phyloP scores from a whole-genome alignment of 2,113 vertebrate species.

The Panthera uncia region DNA sequence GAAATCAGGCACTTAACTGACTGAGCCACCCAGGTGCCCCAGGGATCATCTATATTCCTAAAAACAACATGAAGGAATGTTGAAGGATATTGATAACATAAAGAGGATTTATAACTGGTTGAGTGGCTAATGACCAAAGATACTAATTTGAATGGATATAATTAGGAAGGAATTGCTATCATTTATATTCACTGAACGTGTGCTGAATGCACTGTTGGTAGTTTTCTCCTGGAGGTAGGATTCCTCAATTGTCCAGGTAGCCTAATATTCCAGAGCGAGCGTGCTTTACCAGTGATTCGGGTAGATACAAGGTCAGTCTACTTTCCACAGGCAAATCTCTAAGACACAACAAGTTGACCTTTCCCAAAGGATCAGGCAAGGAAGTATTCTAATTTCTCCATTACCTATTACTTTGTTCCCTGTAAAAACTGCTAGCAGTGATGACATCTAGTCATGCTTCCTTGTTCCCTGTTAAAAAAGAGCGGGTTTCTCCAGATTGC shows the following conservation, averaged over 20 bases:
- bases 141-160: neutral
- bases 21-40: too few relatives aligned
- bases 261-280: neutral
- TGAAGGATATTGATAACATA: neutral
- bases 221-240: neutral
- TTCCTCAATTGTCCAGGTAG: neutral
- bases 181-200: too few relatives aligned
- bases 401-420: neutral
- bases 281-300: neutral
- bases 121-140: neutral
- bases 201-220: neutral
- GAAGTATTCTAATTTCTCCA: neutral
- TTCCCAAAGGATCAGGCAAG: neutral
- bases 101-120: neutral
- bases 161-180: neutral
- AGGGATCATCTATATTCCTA: neutral
- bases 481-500: neutral
- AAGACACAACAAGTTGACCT: neutral
- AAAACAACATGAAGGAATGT: neutral
- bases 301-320: neutral
- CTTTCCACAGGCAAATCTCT: neutral
- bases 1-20: too few relatives aligned
- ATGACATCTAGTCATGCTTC: neutral
- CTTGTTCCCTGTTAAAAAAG: neutral
- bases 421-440: neutral